A percentile compares a stretch with the other conserved stretches of the same genome.
Conservation (phyloP, 2,113 vertebrate genomes). For the Saguinus midas region DNA sequence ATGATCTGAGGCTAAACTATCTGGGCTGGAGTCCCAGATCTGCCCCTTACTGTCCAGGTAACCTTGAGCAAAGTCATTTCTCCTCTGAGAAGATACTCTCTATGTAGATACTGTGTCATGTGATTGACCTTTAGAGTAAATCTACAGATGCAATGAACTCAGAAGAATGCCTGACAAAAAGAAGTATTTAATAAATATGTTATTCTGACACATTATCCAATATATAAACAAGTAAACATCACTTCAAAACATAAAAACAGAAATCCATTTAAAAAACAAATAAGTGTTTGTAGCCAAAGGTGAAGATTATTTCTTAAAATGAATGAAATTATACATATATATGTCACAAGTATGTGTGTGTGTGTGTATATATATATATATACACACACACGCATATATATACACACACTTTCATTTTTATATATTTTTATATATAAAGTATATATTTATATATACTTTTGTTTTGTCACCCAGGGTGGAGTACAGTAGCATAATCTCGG, state of each 20-base stretch:
- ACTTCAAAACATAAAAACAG: neutral
- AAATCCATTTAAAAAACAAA: neutral
- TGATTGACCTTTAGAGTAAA: neutral
- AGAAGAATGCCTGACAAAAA: neutral
- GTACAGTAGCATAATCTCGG: too few species aligned
- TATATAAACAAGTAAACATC: neutral
- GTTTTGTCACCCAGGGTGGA: too few species aligned
- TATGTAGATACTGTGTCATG: neutral
- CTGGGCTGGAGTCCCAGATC: neutral
- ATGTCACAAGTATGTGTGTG: too few species aligned
- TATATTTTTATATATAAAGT: too few species aligned
- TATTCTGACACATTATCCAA: neutral
- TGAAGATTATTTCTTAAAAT: slow-evolving; percentile 16
- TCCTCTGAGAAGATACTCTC: neutral
- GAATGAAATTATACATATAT: neutral
- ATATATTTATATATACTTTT: too few species aligned
- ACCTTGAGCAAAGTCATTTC: neutral
- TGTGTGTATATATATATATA: too few species aligned
- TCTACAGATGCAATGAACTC: neutral
- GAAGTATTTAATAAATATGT: neutral
- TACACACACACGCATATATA: too few species aligned
- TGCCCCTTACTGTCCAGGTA: neutral
- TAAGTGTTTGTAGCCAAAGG: neutral
- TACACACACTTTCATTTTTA: too few species aligned
- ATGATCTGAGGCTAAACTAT: neutral